phyloP scores from a whole-genome alignment of 2,888 invertebrate species.

The Sarcophaga caerulescens region DNA sequence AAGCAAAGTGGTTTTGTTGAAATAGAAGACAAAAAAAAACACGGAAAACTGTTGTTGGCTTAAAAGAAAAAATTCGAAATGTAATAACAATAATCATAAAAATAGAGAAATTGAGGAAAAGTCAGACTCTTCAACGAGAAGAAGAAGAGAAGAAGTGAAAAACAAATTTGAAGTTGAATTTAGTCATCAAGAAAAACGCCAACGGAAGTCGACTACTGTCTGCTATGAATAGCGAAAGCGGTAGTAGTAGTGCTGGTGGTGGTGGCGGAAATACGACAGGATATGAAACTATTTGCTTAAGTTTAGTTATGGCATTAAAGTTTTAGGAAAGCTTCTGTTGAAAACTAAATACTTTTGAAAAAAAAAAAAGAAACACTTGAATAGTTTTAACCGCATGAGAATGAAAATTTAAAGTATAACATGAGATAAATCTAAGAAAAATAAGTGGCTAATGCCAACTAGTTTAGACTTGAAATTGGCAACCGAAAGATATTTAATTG shows the following conservation, averaged over 20 bases:
- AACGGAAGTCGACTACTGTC: slow-evolving; percentile 60
- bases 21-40: neutral
- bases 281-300: slow-evolving; percentile 46
- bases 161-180: slow-evolving; percentile 54
- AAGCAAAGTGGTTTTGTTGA: slow-evolving; percentile 42
- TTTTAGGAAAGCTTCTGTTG: neutral
- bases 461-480: too few relatives aligned
- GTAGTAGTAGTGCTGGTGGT: neutral
- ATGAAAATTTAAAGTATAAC: too few relatives aligned
- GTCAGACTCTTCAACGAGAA: neutral
- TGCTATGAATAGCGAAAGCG: neutral
- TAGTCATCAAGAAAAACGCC: slow-evolving; percentile 66
- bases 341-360: too few relatives aligned
- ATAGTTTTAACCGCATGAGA: too few relatives aligned
- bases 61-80: slow-evolving; percentile 59
- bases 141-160: slow-evolving; percentile 2
- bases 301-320: slow-evolving; percentile 42
- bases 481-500: too few relatives aligned
- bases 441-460: too few relatives aligned
- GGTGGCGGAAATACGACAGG: slow-evolving; percentile 24
- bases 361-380: too few relatives aligned
- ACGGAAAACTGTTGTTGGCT: too few relatives aligned
- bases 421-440: too few relatives aligned
- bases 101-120: slow-evolving; percentile 55
- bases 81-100: slow-evolving; percentile 65